Evolutionary conservation across 1,140 invertebrate species (phyloP).

Genomic region (Tetraneura akinire): DNA sequence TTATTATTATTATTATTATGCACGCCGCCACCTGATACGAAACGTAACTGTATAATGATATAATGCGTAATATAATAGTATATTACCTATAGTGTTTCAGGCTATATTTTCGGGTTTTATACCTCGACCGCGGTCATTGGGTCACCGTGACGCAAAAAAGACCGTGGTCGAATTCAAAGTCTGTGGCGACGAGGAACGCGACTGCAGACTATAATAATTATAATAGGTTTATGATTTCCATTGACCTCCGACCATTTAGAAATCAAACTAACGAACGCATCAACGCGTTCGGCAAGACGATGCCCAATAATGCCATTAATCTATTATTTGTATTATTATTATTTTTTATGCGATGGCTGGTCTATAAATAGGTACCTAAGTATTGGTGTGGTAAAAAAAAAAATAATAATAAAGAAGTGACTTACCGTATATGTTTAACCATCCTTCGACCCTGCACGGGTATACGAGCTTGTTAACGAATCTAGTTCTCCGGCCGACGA

Average conservation of each 20-base stretch:
- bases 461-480: conserved; percentile 61
- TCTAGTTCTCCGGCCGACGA: not conserved
- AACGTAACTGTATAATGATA: conserved; percentile 25
- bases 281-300: no score
- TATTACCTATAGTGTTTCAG: not conserved
- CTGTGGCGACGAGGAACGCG: no score
- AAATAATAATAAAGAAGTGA: conserved; percentile 54
- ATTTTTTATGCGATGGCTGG: no score
- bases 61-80: not conserved
- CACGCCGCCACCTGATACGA: not conserved
- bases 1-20: no score
- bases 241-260: no score
- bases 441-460: conserved; percentile 71
- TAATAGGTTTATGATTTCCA: no score
- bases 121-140: not conserved
- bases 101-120: not conserved
- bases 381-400: no score
- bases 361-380: no score
- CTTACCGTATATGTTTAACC: conserved; percentile 72
- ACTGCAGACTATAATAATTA: not conserved
- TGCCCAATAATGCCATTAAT: no score
- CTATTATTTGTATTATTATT: no score
- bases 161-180: not conserved
- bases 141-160: not conserved
- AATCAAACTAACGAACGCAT: no score